These are phyloP conservation scores for Beris chalybata DNA, from an alignment of 2,888 invertebrate genomes.

Conservation along the genomic window DNA sequence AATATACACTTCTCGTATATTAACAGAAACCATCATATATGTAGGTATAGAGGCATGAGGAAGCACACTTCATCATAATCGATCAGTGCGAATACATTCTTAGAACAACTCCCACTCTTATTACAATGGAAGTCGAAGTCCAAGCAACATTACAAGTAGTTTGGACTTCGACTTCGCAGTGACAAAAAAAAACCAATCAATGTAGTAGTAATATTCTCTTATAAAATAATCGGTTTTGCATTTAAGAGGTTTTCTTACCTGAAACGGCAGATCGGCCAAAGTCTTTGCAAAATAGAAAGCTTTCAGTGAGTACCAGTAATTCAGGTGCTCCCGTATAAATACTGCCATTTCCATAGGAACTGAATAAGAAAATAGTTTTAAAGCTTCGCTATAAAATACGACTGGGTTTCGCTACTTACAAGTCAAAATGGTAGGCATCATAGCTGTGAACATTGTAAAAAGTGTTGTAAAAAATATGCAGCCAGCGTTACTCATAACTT, in stretches of 20 bases:
- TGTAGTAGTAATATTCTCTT: too few species aligned
- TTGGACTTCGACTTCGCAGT: too few species aligned
- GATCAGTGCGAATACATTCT: too few species aligned
- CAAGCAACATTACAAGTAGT: too few species aligned
- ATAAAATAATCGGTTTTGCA: not conserved
- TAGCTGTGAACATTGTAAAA: conserved; percentile 96
- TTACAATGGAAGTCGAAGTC: too few species aligned
- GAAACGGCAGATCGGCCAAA: conserved; percentile 94
- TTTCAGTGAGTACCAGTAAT: conserved; percentile 96
- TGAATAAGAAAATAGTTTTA: conserved; percentile 55
- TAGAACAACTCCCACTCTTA: too few species aligned
- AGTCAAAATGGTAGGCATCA: conserved; percentile 98
- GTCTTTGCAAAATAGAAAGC: conserved; percentile 97
- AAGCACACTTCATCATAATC: too few species aligned
- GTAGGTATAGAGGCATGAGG: too few species aligned
- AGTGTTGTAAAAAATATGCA: conserved; percentile 95
- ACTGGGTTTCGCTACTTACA: conserved; percentile 67
- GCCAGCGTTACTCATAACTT: conserved; percentile 93
- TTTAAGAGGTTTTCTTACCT: conserved; percentile 62
- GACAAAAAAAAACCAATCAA: too few species aligned
- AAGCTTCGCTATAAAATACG: not conserved
- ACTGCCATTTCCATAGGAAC: conserved; percentile 96
- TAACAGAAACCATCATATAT: too few species aligned
- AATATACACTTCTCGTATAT: too few species aligned
- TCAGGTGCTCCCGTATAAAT: conserved; percentile 91